A percentile compares a stretch with the other conserved stretches of the same genome.
phyloP scores from a whole-genome alignment of 2,888 invertebrate species.

The Mythimna ferrago region DNA sequence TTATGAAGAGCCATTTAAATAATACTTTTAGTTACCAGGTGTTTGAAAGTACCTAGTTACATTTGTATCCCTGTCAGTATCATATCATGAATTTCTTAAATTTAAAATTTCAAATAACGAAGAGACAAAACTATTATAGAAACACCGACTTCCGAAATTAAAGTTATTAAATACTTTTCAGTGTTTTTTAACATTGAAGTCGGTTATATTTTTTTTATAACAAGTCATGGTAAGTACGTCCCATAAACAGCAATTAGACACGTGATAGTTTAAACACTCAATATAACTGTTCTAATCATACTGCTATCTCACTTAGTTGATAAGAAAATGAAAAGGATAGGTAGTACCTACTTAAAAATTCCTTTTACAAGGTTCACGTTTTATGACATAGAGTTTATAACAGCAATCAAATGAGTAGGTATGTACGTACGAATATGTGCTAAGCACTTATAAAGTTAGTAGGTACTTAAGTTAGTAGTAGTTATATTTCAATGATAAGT shows the following conservation, averaged over 20 bases:
- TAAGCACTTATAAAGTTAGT: not conserved
- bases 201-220: no score
- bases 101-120: no score
- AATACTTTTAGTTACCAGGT: not conserved
- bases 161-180: no score
- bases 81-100: no score
- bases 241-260: no score
- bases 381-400: conserved; percentile 1
- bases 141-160: no score
- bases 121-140: no score
- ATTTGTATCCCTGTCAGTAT: no score
- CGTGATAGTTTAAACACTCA: not conserved
- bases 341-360: not conserved
- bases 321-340: not conserved
- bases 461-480: not conserved
- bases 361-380: not conserved
- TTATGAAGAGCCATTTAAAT: not conserved
- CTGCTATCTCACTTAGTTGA: no score
- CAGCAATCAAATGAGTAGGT: not conserved
- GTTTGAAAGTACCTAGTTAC: not conserved
- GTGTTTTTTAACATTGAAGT: no score
- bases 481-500: not conserved
- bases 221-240: no score
- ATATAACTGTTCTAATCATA: not conserved
- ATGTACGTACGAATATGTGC: not conserved